phyloP scores from a whole-genome alignment of 2,888 invertebrate species.

The Anoplius nigerrimus region DNA sequence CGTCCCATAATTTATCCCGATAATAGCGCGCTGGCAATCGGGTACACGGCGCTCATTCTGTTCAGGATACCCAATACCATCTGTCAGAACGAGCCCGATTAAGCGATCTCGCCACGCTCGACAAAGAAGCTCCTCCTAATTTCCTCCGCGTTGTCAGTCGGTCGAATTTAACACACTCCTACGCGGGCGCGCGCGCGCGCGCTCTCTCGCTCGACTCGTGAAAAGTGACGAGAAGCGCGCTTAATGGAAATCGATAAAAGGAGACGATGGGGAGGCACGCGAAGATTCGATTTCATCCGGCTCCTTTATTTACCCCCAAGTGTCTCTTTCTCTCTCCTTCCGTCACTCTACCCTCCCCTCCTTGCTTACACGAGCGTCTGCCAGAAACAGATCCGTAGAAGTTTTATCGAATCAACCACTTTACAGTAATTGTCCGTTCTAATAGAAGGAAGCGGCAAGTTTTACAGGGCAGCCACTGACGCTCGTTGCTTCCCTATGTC shows the following conservation, averaged over 20 bases:
- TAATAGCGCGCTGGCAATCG: constrained; percentile 9
- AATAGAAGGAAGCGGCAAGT: constrained; percentile 41
- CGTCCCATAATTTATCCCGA: too few relatives aligned
- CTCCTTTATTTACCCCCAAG: constrained; percentile 48
- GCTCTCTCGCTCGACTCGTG: too few relatives aligned
- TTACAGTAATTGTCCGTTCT: constrained; percentile 53
- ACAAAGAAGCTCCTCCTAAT: too few relatives aligned
- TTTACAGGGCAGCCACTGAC: constrained; percentile 16
- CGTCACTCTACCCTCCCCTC: neutral
- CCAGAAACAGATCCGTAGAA: constrained; percentile 9
- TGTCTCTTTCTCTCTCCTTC: constrained; percentile 7
- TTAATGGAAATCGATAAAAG: neutral
- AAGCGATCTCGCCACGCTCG: too few relatives aligned
- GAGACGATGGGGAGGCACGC: constrained; percentile 26
- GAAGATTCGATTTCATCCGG: constrained; percentile 56
- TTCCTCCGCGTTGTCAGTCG: too few relatives aligned
- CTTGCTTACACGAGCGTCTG: neutral
- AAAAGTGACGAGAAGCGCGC: too few relatives aligned
- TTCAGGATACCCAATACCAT: too few relatives aligned
- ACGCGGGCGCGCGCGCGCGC: too few relatives aligned
- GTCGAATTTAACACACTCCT: too few relatives aligned
- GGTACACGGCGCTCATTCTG: neutral
- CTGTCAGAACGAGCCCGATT: too few relatives aligned
- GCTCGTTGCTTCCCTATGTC: neutral
- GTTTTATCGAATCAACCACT: constrained; percentile 50